Percentiles rank a stretch among this genome's conserved stretches.
Conservation (phyloP, 1,140 invertebrate species). For the Camponotus vicinus region DNA sequence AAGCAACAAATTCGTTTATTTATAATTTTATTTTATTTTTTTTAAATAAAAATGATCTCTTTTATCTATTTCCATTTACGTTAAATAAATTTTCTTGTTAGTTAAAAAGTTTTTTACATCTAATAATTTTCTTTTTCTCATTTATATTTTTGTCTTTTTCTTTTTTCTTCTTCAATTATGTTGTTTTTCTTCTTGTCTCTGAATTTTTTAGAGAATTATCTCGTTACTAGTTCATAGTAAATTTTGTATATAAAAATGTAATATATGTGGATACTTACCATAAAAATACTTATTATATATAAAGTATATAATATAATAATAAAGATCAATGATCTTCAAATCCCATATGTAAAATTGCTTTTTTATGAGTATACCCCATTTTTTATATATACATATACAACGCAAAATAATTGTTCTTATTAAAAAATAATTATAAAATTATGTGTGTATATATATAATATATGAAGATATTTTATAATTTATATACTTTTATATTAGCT, state of each 20-base stretch:
- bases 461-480: background rate
- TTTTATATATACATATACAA: background rate
- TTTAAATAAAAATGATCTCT: background rate
- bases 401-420: constrained; percentile 2
- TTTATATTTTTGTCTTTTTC: constrained; percentile 55
- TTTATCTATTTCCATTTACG: too few species aligned
- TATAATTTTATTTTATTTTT: constrained; percentile 27
- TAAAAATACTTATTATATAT: constrained; percentile 80
- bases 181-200: background rate
- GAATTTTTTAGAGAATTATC: constrained; percentile 67
- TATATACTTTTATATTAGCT: background rate
- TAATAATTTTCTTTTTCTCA: constrained; percentile 7
- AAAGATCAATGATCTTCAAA: constrained; percentile 81
- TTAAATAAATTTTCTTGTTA: background rate
- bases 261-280: constrained; percentile 82
- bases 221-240: constrained; percentile 79
- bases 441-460: background rate
- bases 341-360: constrained; percentile 64
- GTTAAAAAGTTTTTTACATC: background rate
- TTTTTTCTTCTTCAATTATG: background rate
- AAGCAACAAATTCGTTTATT: background rate
- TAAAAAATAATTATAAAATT: constrained; percentile 4
- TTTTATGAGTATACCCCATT: constrained; percentile 58
- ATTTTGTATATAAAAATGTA: constrained; percentile 84
- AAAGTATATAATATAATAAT: constrained; percentile 82